Percentiles rank a stretch among this genome's conserved stretches.
phyloP scores from a whole-genome alignment of 2,797 vertebrate species.

The Oreonectes daqikongensis region DNA sequence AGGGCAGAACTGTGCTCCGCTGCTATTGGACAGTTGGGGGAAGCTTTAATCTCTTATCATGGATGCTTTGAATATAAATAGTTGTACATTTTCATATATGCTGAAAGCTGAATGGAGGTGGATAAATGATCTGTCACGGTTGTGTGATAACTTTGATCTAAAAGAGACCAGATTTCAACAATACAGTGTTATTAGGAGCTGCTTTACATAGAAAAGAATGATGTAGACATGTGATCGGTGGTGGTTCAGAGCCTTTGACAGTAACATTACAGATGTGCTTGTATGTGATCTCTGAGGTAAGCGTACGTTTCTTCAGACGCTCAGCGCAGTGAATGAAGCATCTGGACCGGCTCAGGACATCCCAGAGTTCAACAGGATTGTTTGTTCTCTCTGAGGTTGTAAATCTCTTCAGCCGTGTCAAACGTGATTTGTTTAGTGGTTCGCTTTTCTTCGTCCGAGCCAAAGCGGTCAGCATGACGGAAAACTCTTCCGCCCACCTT shows the following conservation, averaged over 20 bases:
- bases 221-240: neutral
- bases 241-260: neutral
- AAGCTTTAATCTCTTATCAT: constrained; percentile 34
- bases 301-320: constrained; percentile 12
- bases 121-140: constrained; percentile 19
- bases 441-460: constrained; percentile 39
- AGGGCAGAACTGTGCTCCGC: neutral
- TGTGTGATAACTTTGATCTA: neutral
- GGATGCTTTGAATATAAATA: constrained; percentile 42
- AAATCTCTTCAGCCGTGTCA: constrained; percentile 75
- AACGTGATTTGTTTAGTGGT: constrained; percentile 62
- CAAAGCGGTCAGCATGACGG: constrained; percentile 37
- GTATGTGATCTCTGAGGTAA: neutral
- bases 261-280: neutral
- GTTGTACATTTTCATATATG: constrained; percentile 29
- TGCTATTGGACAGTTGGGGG: neutral
- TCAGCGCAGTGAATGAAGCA: constrained; percentile 27
- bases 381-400: constrained; percentile 66
- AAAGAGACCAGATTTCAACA: neutral
- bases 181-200: constrained; percentile 8
- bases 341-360: constrained; percentile 17
- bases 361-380: constrained; percentile 44
- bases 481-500: constrained; percentile 13
- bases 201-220: constrained; percentile 6
- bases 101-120: neutral